Percentiles rank a stretch among this genome's conserved stretches.
Conservation (phyloP, 2,113 vertebrate species). For the Phoenicopterus ruber region DNA sequence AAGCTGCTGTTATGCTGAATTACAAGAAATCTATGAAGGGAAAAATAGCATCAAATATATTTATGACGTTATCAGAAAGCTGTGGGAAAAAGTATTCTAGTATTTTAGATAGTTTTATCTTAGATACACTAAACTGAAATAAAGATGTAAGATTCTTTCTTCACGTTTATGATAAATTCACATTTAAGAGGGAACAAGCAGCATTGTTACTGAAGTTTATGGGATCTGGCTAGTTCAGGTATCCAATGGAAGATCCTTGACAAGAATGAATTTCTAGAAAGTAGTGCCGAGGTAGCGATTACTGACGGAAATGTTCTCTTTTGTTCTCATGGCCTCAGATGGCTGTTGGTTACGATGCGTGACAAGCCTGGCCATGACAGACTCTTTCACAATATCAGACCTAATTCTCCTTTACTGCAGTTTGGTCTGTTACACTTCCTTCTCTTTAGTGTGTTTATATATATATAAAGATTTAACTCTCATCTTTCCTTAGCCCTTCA, state of each 20-base stretch:
- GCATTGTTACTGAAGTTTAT: neutral
- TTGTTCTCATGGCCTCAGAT: neutral
- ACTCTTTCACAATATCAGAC: neutral
- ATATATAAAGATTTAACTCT: neutral
- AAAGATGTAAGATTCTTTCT: neutral
- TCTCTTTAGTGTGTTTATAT: neutral
- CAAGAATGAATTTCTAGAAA: neutral
- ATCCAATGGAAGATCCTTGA: neutral
- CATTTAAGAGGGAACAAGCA: neutral
- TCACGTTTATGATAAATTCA: neutral
- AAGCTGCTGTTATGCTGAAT: neutral
- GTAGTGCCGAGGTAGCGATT: neutral
- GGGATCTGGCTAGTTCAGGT: neutral
- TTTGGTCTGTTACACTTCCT: neutral
- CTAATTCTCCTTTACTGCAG: neutral
- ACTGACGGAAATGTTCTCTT: neutral
- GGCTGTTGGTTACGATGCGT: rapidly evolving
- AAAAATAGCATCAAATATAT: neutral
- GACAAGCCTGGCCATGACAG: neutral
- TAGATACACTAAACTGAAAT: neutral
- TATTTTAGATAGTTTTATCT: neutral
- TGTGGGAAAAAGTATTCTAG: neutral
- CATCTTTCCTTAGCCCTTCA: neutral
- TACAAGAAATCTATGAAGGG: neutral
- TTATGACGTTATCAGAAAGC: neutral